phyloP scores from a whole-genome alignment of 2,797 vertebrate species.

The Ispidina picta region DNA sequence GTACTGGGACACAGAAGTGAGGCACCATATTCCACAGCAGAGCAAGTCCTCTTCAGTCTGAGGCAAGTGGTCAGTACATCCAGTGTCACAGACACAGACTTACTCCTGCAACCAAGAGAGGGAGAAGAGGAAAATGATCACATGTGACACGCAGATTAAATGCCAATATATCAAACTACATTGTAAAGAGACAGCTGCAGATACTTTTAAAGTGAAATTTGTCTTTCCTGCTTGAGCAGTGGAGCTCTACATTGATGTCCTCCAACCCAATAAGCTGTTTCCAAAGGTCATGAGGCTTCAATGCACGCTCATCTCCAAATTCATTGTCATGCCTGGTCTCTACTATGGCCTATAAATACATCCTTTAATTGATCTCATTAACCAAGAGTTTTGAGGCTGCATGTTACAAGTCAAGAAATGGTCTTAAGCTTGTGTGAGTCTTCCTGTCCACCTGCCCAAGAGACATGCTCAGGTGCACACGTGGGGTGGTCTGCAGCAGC shows the following conservation, averaged over 20 bases:
- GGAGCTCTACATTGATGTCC: neutral
- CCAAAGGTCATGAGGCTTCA: neutral
- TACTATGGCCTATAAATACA: neutral
- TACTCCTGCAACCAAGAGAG: constrained; percentile 53
- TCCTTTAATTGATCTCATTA: neutral
- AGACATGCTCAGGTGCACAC: accelerated
- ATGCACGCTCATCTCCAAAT: neutral
- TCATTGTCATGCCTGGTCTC: neutral
- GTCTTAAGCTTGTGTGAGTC: neutral
- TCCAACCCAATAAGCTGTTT: neutral
- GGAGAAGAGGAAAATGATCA: neutral
- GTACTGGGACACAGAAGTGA: constrained; percentile 66
- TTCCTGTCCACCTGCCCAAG: neutral
- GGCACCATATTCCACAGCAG: constrained; percentile 84
- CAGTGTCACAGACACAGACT: constrained; percentile 55
- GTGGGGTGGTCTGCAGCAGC: neutral
- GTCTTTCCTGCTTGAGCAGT: neutral
- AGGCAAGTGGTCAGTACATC: constrained; percentile 69
- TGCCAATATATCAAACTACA: neutral
- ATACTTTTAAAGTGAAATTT: neutral
- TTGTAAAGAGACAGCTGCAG: neutral
- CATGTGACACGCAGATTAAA: neutral
- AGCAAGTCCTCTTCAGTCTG: constrained; percentile 75
- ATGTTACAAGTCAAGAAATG: neutral
- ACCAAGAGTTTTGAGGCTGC: neutral